Evolutionary conservation across 2,888 invertebrate species (phyloP).

Genomic region (Stenodera caucasica): DNA sequence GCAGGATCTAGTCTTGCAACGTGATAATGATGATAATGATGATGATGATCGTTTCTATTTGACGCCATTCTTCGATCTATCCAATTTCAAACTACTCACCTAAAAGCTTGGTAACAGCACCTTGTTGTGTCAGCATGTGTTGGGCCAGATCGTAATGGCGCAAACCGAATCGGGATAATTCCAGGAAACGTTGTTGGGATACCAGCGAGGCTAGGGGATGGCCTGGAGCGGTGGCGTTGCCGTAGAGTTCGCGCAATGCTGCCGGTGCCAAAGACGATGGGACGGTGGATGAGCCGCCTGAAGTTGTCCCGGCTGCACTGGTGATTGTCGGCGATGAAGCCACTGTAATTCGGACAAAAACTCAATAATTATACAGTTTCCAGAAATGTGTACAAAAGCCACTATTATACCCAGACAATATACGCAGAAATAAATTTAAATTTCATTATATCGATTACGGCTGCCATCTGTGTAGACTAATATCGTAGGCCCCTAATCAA

Average conservation of each 20-base stretch:
- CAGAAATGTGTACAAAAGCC: not conserved
- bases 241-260: conserved; percentile 54
- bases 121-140: conserved; percentile 88
- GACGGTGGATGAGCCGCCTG: conserved; percentile 47
- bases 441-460: conserved; percentile 36
- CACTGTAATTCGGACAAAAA: conserved; percentile 55
- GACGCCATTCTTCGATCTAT: conserved; percentile 7
- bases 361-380: not conserved
- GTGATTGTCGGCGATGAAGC: conserved; percentile 60
- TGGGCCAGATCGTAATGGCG: conserved; percentile 89
- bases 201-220: conserved; percentile 73
- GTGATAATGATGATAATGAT: conserved; percentile 9
- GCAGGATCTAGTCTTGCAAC: conserved; percentile 9
- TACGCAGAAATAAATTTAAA: conserved; percentile 45
- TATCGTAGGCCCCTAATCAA: conserved; percentile 36
- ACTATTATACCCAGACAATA: conserved; percentile 1
- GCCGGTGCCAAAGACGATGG: conserved; percentile 50
- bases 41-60: conserved; percentile 7
- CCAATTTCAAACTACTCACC: conserved; percentile 65
- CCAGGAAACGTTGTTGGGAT: conserved; percentile 78
- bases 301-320: conserved; percentile 54
- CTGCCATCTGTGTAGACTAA: conserved; percentile 44
- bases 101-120: conserved; percentile 86
- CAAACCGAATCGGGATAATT: conserved; percentile 77
- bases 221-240: conserved; percentile 52